A percentile compares a stretch with the other conserved stretches of the same genome.
Evolutionary conservation across 2,113 vertebrate genomes (phyloP).

Genomic region (Cyrtonyx montezumae): DNA sequence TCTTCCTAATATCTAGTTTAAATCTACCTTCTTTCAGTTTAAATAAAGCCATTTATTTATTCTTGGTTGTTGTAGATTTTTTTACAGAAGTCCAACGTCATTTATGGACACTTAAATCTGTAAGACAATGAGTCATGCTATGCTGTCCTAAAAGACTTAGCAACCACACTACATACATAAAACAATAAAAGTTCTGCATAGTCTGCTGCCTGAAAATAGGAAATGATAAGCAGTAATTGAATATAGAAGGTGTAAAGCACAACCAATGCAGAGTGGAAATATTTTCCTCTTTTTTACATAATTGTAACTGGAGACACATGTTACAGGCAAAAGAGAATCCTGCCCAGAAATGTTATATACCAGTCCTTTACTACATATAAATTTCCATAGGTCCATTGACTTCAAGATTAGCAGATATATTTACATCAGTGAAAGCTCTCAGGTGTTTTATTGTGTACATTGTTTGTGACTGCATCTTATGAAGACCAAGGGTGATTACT

Average conservation of each 20-base stretch:
- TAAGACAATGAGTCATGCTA: background rate
- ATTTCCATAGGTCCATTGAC: background rate
- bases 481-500: background rate
- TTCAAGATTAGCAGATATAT: background rate
- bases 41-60: background rate
- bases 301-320: background rate
- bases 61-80: background rate
- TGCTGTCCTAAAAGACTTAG: background rate
- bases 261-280: background rate
- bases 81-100: background rate
- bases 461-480: background rate
- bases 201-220: background rate
- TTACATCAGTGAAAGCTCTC: background rate
- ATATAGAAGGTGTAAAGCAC: conserved; percentile 20
- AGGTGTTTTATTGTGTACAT: background rate
- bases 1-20: too few relatives aligned
- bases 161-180: background rate
- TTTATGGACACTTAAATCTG: background rate
- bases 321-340: background rate
- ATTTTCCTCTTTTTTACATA: background rate
- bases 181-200: background rate
- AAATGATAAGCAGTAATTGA: conserved; percentile 25
- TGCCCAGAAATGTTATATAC: background rate
- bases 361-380: background rate
- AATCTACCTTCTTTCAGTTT: too few relatives aligned